These are phyloP conservation scores for Phasianus colchicus DNA, from an alignment of 2,113 vertebrate genomes.

Conservation along the genomic window DNA sequence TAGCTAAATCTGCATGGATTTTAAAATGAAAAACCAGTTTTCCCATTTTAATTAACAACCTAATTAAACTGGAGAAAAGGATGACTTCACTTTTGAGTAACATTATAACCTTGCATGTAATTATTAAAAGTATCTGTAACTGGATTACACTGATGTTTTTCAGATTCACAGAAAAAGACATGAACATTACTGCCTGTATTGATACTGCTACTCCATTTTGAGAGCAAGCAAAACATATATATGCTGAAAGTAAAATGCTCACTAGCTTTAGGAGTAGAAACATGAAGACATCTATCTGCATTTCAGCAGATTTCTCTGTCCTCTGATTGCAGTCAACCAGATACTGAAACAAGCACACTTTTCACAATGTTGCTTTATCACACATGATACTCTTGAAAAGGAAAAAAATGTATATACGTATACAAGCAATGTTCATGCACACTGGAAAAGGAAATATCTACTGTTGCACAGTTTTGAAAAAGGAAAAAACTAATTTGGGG, in stretches of 20 bases:
- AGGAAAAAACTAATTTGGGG: not conserved
- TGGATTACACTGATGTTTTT: not conserved
- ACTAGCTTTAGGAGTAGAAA: not conserved
- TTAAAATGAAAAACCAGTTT: not conserved
- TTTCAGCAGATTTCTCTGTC: not conserved
- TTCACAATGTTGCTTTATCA: not conserved
- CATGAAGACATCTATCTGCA: not conserved
- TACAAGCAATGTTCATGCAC: no score
- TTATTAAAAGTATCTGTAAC: not conserved
- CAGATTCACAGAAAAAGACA: not conserved
- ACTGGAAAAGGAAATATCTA: not conserved
- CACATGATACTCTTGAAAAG: not conserved
- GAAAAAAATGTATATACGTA: no score
- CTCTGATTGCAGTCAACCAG: not conserved
- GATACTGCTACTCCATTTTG: not conserved
- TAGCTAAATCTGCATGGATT: not conserved
- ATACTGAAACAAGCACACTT: not conserved
- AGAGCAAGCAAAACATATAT: not conserved
- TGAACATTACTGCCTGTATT: not conserved
- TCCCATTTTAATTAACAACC: constrained; percentile 7
- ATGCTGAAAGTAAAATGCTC: not conserved
- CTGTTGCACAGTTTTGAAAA: not conserved
- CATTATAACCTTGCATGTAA: not conserved
- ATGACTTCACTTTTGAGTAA: not conserved
- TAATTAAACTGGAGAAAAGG: not conserved